phyloP scores from a whole-genome alignment of 2,113 vertebrate species.

The Cacatua alba region DNA sequence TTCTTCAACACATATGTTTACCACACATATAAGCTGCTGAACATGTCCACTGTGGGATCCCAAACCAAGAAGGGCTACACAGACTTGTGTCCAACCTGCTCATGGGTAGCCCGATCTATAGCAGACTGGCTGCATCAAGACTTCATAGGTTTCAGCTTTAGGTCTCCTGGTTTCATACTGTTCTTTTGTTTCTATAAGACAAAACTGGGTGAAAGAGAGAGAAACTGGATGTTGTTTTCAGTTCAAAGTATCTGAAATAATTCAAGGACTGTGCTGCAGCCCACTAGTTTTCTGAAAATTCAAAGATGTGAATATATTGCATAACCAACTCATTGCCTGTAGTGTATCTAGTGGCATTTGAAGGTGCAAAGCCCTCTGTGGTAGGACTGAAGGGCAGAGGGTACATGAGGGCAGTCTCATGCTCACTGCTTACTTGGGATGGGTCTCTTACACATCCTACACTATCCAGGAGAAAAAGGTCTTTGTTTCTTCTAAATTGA shows the following conservation, averaged over 20 bases:
- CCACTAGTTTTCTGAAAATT: not conserved
- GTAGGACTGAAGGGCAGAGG: not conserved
- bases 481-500: not conserved
- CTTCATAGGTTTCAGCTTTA: not conserved
- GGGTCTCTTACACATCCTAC: not conserved
- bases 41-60: no score
- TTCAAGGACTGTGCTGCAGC: not conserved
- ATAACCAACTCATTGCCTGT: not conserved
- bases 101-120: fast-evolving
- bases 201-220: not conserved
- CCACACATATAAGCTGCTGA: not conserved
- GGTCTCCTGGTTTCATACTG: not conserved
- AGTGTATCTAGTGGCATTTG: not conserved
- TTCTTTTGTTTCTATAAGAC: not conserved
- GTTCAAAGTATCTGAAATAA: not conserved
- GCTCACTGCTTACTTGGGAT: not conserved
- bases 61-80: not conserved
- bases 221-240: not conserved
- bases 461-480: not conserved
- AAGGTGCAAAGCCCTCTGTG: not conserved
- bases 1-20: not conserved
- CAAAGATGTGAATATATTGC: not conserved
- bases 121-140: not conserved
- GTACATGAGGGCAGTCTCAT: not conserved
- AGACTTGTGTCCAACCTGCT: not conserved